phyloP scores from a whole-genome alignment of 2,888 invertebrate species.

The Chaetogeoica ovagalla region DNA sequence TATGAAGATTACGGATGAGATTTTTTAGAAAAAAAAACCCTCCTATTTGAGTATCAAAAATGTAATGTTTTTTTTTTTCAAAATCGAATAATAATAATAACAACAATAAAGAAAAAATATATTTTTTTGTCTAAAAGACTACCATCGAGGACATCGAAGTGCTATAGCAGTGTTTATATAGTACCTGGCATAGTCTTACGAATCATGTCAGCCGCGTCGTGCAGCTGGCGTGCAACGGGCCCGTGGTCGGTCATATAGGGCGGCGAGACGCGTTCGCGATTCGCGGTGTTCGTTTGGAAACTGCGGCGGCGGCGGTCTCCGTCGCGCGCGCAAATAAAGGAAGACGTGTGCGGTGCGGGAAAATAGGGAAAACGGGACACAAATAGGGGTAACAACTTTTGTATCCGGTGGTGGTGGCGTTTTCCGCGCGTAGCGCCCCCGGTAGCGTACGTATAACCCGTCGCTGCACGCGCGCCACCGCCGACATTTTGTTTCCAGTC shows the following conservation, averaged over 20 bases:
- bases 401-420: conserved; percentile 43
- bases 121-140: too few species aligned
- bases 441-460: neutral
- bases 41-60: too few species aligned
- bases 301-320: conserved; percentile 18
- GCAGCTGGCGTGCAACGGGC: neutral
- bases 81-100: too few species aligned
- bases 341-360: conserved; percentile 1
- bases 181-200: neutral
- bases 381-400: conserved; percentile 43
- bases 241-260: neutral
- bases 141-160: too few species aligned
- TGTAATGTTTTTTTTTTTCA: too few species aligned
- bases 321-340: neutral
- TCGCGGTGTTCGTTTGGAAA: conserved; percentile 34
- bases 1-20: too few species aligned
- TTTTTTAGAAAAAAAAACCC: too few species aligned
- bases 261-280: conserved; percentile 27
- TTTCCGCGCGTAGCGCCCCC: conserved; percentile 39
- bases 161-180: neutral
- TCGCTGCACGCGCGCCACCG: conserved; percentile 4
- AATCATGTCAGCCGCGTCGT: conserved; percentile 32
- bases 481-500: conserved; percentile 29
- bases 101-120: too few species aligned
- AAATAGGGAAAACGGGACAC: conserved; percentile 24